Percentiles rank a stretch among this genome's conserved stretches.
Evolutionary conservation across 1,140 invertebrate genomes (phyloP).

Genomic region (Drosophila chauvacae): DNA sequence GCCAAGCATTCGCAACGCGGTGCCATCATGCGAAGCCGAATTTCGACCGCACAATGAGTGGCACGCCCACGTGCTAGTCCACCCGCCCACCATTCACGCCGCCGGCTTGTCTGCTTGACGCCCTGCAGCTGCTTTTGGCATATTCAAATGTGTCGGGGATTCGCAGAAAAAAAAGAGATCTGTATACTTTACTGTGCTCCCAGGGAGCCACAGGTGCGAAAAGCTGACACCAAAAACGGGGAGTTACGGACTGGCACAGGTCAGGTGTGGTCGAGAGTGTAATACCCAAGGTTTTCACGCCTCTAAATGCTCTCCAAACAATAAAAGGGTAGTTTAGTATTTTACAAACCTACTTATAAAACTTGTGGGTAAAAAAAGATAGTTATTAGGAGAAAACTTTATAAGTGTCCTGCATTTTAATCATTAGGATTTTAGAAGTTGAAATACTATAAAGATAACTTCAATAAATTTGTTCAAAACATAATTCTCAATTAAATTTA

Average conservation of each 20-base stretch:
- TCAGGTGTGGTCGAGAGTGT: background rate
- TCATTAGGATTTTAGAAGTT: too few species aligned
- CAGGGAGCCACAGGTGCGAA: conserved; percentile 51
- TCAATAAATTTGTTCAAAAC: too few species aligned
- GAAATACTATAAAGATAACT: too few species aligned
- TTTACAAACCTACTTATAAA: background rate
- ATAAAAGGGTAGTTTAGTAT: background rate
- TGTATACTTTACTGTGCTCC: conserved; percentile 17
- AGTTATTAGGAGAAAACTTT: background rate
- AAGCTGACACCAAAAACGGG: conserved; percentile 29
- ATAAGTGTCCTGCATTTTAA: background rate
- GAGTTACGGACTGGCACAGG: conserved; percentile 19
- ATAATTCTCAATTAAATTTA: too few species aligned
- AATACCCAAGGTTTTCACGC: background rate
- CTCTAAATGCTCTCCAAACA: too few species aligned
- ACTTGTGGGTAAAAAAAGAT: background rate
- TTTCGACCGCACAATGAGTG: conserved; percentile 40
- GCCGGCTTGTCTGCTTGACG: conserved; percentile 22
- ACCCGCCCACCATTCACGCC: conserved; percentile 18
- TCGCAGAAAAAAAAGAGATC: conserved; percentile 31
- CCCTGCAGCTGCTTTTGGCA: conserved; percentile 61
- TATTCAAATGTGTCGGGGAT: conserved; percentile 59
- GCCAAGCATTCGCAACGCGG: conserved; percentile 29
- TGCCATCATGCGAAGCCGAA: conserved; percentile 30
- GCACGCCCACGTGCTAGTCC: conserved; percentile 36